Base-by-base conservation (phyloP, 2,797 vertebrate genomes). In the Heliangelus exortis region DNA sequence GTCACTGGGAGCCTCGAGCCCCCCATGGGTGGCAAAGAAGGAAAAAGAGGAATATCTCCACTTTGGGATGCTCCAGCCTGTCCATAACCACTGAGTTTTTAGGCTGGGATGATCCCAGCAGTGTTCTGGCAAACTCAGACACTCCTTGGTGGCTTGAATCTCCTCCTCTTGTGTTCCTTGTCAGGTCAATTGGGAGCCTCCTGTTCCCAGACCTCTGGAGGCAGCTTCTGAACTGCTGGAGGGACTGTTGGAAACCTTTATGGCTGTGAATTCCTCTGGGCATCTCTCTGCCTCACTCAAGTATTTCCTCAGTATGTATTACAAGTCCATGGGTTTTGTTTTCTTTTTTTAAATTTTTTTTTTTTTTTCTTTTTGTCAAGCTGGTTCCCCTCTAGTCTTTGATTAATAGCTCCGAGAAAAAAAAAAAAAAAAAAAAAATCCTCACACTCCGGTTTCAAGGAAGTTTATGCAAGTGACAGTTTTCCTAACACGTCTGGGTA, bases 401-500 rank as follows among this genome's bases (percentile, higher is more conserved):
- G 62, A 86, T 73, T 94, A 96, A 90, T 94, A 54, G 69, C 90
- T 62, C 92, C 10, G 71, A n/a, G 15, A 41, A 43, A 63, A 66
- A 66, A 61, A 39, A 79, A 81, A 69, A 79, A 93, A 69, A 90
- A 7, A 31, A 55, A 81, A 83, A 76, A 93, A 73, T 39, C 39
- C 88, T 94, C 93, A 92, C 95, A 92, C 87, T 82, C 72, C 10
- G 75, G 50, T 87, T 94, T 91, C 89, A 89, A 47, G 83, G 91
- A 95, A 94, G 87, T 95, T 93, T 93, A 17, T 87, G 86, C 83
- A 94, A 96, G 89, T 79, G 92, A 96, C 96, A 96, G 95, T 74
- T 97, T 97, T 95, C 89, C 67, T 96, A 93, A 97, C 96, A 96
- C 93, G 87, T 96, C 93, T 88, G 69, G 13, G 53, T 73, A 47